These are phyloP conservation scores for Microcebus lehilahytsara DNA, from an alignment of 2,113 vertebrate genomes.

Conservation along the genomic window DNA sequence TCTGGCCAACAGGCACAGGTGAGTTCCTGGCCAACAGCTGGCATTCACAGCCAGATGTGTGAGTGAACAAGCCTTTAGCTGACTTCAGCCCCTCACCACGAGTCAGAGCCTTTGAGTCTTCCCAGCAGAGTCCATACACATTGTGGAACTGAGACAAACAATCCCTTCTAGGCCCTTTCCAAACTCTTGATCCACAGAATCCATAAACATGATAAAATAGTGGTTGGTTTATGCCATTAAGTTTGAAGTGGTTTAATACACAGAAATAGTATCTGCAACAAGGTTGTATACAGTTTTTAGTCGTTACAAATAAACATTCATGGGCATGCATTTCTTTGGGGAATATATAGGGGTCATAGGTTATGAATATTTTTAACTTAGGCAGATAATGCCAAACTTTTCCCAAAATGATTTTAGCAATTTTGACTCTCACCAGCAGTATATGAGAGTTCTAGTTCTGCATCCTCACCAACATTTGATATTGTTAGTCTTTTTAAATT, in stretches of 20 bases:
- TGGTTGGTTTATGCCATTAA: background rate
- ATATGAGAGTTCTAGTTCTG: background rate
- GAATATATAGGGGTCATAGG: background rate
- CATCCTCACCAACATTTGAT: background rate
- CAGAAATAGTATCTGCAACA: background rate
- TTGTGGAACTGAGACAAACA: background rate
- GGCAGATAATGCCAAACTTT: background rate
- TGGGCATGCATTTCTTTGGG: background rate
- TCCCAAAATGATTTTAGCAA: background rate
- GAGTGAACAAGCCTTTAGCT: background rate
- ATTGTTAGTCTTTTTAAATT: background rate
- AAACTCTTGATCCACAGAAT: background rate
- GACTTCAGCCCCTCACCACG: background rate
- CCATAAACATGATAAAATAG: background rate
- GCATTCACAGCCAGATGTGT: background rate
- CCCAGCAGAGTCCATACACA: background rate
- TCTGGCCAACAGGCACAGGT: background rate
- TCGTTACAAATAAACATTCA: background rate
- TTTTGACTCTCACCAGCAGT: background rate
- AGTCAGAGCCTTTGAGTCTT: background rate
- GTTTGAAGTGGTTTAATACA: background rate
- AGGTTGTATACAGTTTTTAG: background rate
- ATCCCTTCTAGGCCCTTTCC: background rate
- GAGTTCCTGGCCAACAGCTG: background rate
- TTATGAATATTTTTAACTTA: background rate